Evolutionary conservation across 2,113 vertebrate species (phyloP).

Genomic region (Sceloporus undulatus): DNA sequence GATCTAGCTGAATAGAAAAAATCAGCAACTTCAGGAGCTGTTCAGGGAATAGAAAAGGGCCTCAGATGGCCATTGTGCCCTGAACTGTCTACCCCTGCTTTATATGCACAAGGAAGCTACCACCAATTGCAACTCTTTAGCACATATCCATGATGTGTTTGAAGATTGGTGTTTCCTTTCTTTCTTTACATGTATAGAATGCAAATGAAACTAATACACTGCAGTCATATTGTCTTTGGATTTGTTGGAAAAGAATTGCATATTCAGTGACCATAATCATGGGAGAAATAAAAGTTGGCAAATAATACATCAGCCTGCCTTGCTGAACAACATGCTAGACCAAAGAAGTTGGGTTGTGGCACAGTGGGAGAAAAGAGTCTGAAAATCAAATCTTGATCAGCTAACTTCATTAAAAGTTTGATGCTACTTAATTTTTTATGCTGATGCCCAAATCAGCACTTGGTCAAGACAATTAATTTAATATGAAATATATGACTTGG

Average conservation of each 20-base stretch:
- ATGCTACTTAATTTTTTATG: neutral
- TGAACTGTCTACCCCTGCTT: neutral
- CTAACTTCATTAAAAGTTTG: slow-evolving; percentile 28
- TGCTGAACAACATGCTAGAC: neutral
- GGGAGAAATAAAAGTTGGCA: neutral
- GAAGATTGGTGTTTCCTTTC: neutral
- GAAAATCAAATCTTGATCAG: neutral
- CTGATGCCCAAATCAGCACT: neutral
- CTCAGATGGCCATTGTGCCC: no score
- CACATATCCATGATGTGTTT: neutral
- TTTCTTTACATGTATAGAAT: neutral
- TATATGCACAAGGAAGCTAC: neutral
- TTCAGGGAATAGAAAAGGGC: no score
- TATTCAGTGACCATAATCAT: neutral
- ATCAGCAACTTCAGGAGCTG: no score
- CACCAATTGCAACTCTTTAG: neutral
- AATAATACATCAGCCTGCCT: neutral
- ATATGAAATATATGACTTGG: slow-evolving; percentile 3
- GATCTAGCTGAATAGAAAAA: no score
- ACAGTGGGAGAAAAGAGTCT: neutral
- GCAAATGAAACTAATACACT: neutral
- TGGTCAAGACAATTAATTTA: slow-evolving; percentile 11
- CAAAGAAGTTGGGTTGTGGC: neutral
- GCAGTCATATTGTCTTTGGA: neutral
- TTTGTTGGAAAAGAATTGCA: neutral